Conservation (phyloP, 2,113 vertebrate genomes). For the Balaenoptera acutorostrata region DNA sequence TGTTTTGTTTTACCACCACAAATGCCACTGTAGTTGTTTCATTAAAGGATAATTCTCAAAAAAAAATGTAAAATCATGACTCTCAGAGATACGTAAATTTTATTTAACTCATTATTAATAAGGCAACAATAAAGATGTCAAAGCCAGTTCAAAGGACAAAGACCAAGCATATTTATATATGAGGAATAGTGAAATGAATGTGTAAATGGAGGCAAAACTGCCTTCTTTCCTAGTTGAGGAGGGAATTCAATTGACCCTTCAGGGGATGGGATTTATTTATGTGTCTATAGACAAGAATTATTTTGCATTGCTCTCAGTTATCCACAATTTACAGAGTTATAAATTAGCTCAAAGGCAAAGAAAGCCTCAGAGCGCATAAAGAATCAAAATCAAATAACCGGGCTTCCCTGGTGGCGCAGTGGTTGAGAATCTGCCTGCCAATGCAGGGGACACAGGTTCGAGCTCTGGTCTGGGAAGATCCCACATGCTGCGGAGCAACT, state of each 20-base stretch:
- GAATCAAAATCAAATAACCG: neutral
- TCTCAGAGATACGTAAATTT: neutral
- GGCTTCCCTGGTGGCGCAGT: no score
- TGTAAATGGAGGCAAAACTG: neutral
- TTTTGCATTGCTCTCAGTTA: neutral
- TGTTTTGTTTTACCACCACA: neutral
- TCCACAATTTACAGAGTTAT: neutral
- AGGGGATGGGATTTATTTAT: neutral
- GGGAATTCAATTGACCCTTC: neutral
- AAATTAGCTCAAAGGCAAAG: neutral
- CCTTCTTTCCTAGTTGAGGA: neutral
- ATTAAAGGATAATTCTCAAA: neutral
- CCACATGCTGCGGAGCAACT: no score
- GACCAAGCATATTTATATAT: neutral
- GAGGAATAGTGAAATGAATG: neutral
- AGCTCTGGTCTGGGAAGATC: no score
- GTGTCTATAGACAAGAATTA: neutral
- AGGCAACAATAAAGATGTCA: neutral
- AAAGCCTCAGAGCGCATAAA: neutral
- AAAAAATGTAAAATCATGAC: neutral
- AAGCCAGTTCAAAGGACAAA: neutral
- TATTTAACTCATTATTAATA: neutral
- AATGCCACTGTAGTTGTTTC: neutral
- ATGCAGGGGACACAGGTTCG: no score
- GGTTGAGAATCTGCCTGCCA: no score